Percentiles rank a stretch among this genome's conserved stretches.
Evolutionary conservation across 2,797 vertebrate species (phyloP).

Genomic region (Danio kyathit): DNA sequence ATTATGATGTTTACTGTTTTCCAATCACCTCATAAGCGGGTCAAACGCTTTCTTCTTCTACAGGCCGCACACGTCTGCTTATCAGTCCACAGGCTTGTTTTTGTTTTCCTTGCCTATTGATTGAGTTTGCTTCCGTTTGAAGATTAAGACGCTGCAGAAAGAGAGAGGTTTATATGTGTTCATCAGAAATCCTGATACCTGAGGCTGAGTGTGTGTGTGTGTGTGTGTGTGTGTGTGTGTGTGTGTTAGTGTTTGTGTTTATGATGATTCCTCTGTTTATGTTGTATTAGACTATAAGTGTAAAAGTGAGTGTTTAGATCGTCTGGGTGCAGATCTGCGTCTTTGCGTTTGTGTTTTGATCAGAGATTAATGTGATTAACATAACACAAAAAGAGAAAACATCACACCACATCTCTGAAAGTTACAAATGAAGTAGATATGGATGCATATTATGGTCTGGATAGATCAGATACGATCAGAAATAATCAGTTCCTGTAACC

Average conservation of each 20-base stretch:
- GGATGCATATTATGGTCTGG: too few species aligned
- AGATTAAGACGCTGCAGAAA: conserved; percentile 25
- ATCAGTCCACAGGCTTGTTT: conserved; percentile 27
- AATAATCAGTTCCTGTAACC: too few species aligned
- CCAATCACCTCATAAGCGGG: not conserved
- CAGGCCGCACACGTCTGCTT: conserved; percentile 29
- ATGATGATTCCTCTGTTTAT: too few species aligned
- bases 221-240: too few species aligned
- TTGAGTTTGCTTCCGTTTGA: conserved; percentile 50
- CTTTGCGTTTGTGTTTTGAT: not conserved
- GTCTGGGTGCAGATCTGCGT: not conserved
- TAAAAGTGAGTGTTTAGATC: not conserved
- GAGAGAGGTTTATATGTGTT: conserved; percentile 1
- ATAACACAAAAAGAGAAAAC: too few species aligned
- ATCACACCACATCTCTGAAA: too few species aligned
- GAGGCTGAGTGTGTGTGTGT: not conserved
- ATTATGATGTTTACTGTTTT: conserved; percentile 16
- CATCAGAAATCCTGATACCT: conserved; percentile 23
- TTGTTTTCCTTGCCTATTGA: conserved; percentile 35
- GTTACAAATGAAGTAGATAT: too few species aligned
- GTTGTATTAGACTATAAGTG: not conserved
- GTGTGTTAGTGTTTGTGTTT: too few species aligned
- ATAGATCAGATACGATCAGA: too few species aligned
- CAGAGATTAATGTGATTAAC: not conserved
- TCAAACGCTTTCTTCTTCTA: not conserved